phyloP scores from a whole-genome alignment of 1,140 invertebrate genomes.

The Sogatella furcifera region DNA sequence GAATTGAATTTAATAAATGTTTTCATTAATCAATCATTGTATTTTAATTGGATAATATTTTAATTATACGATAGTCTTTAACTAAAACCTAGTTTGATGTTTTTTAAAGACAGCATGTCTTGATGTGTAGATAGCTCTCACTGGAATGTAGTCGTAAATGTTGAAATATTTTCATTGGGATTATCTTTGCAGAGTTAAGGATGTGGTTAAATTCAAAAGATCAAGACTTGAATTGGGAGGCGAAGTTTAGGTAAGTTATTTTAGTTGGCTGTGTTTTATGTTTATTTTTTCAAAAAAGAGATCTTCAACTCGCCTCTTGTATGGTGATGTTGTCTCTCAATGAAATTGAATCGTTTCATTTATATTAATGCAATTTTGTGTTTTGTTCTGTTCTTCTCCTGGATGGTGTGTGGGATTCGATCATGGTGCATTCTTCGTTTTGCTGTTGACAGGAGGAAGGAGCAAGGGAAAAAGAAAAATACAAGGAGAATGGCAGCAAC shows the following conservation, averaged over 20 bases:
- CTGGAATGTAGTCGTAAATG: too few relatives aligned
- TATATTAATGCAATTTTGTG: slow-evolving; percentile 10
- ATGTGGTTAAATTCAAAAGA: slow-evolving; percentile 12
- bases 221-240: not conserved
- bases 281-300: not conserved
- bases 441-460: slow-evolving; percentile 52
- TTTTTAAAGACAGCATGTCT: too few relatives aligned
- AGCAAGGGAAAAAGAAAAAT: slow-evolving; percentile 30
- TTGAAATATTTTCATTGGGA: too few relatives aligned
- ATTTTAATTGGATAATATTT: too few relatives aligned
- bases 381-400: slow-evolving; percentile 39
- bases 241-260: not conserved
- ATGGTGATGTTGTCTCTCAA: not conserved
- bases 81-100: too few relatives aligned
- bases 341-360: not conserved
- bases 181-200: slow-evolving; percentile 14
- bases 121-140: too few relatives aligned
- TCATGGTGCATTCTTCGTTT: slow-evolving; percentile 29
- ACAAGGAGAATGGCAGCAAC: slow-evolving; percentile 44
- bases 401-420: slow-evolving; percentile 43
- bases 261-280: not conserved
- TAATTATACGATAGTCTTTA: too few relatives aligned
- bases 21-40: too few relatives aligned
- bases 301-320: not conserved
- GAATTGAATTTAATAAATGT: too few relatives aligned